Evolutionary conservation across 2,797 vertebrate genomes (phyloP).

Genomic region (Bufotes viridis): DNA sequence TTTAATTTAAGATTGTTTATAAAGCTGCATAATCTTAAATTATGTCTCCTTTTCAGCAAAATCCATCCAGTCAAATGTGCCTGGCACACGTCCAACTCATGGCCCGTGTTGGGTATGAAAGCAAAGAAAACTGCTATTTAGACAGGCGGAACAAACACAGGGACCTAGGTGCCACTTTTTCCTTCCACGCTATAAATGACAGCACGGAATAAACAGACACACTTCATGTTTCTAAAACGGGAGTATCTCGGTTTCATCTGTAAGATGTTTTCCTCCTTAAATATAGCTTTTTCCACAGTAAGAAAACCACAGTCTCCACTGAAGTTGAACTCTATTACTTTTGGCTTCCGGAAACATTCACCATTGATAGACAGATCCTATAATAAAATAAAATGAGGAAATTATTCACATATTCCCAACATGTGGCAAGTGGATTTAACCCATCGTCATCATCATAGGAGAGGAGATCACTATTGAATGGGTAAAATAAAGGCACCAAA

Average conservation of each 20-base stretch:
- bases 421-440: constrained; percentile 14
- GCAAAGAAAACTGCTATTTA: neutral
- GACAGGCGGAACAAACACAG: constrained; percentile 9
- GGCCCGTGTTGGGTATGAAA: neutral
- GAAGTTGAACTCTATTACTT: constrained; percentile 30
- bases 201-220: constrained; percentile 17
- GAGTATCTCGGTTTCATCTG: constrained; percentile 5
- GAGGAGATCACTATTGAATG: neutral
- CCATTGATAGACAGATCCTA: constrained; percentile 24
- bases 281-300: constrained; percentile 37
- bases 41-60: neutral
- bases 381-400: constrained; percentile 29
- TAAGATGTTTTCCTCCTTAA: constrained; percentile 23
- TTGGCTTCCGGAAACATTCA: constrained; percentile 24
- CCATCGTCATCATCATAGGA: neutral
- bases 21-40: neutral
- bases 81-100: neutral
- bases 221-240: constrained; percentile 27
- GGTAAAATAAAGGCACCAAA: neutral
- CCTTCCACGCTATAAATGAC: constrained; percentile 35
- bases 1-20: neutral
- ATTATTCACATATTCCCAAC: constrained; percentile 30
- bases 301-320: constrained; percentile 38
- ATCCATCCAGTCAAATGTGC: neutral
- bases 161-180: constrained; percentile 19